These are phyloP conservation scores for Lycocerus yunnanus DNA, from an alignment of 2,888 invertebrate species.

Conservation along the genomic window DNA sequence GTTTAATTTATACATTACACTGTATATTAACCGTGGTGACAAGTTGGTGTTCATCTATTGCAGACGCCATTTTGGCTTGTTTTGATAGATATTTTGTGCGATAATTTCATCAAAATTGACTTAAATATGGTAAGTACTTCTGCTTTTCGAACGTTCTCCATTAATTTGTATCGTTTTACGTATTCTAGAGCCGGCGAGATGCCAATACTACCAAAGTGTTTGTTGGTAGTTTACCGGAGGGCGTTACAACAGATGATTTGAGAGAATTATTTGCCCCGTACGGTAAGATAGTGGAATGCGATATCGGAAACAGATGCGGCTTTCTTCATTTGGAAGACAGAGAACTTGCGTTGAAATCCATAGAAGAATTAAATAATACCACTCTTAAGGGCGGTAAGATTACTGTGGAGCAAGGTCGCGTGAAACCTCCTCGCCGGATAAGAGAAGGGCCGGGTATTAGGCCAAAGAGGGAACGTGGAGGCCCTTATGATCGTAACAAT, in stretches of 20 bases:
- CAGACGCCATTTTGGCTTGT: not conserved
- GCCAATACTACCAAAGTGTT: slow-evolving; percentile 73
- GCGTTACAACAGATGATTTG: slow-evolving; percentile 82
- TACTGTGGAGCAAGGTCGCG: slow-evolving; percentile 81
- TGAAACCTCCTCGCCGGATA: slow-evolving; percentile 67
- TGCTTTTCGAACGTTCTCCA: not conserved
- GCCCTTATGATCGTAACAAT: slow-evolving; percentile 50
- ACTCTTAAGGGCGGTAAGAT: slow-evolving; percentile 84
- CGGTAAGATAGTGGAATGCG: slow-evolving; percentile 90
- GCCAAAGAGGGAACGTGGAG: slow-evolving; percentile 57
- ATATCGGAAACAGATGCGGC: slow-evolving; percentile 92
- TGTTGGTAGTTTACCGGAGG: slow-evolving; percentile 88
- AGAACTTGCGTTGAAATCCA: slow-evolving; percentile 81
- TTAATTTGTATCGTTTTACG: not conserved
- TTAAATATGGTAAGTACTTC: not conserved
- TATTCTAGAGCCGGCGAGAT: slow-evolving; percentile 47
- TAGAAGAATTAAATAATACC: slow-evolving; percentile 77
- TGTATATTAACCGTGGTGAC: not conserved
- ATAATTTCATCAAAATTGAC: not conserved
- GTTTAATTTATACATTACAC: not conserved
- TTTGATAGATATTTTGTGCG: not conserved
- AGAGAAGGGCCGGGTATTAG: slow-evolving; percentile 58
- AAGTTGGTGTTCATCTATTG: not conserved
- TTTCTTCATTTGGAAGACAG: slow-evolving; percentile 90
- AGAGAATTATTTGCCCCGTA: slow-evolving; percentile 82